These are phyloP conservation scores for Imbricaverruca yamaguchii DNA, from an alignment of 2,888 invertebrate species.

Conservation along the genomic window DNA sequence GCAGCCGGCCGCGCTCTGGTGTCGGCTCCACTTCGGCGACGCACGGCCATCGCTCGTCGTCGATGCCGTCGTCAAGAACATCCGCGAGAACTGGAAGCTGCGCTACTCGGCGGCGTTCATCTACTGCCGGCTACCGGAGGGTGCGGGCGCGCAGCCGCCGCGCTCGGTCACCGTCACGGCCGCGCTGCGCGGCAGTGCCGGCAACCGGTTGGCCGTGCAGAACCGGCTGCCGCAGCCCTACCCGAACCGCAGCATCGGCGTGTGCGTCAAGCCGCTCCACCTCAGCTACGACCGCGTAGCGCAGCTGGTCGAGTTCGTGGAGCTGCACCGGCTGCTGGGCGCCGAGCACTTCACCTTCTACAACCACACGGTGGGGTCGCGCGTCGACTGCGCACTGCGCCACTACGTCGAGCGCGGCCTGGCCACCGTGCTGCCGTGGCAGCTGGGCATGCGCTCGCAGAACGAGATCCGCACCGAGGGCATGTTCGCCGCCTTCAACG, in stretches of 20 bases:
- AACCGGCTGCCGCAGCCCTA: constrained; percentile 44
- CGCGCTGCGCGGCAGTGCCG: constrained; percentile 42
- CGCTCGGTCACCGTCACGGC: constrained; percentile 61
- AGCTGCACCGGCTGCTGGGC: constrained; percentile 73
- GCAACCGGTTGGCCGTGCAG: constrained; percentile 57
- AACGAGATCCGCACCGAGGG: constrained; percentile 88
- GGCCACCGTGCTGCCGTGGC: constrained; percentile 70
- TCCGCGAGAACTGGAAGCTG: constrained; percentile 87
- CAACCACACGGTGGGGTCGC: constrained; percentile 74
- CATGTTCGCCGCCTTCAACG: constrained; percentile 83
- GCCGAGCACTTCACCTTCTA: constrained; percentile 83
- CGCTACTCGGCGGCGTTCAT: constrained; percentile 79
- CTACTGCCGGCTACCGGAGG: constrained; percentile 49
- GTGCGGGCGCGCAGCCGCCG: constrained; percentile 42
- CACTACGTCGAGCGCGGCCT: constrained; percentile 58
- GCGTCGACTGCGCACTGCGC: constrained; percentile 66
- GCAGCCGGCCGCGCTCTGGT: constrained; percentile 26
- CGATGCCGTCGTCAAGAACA: constrained; percentile 50
- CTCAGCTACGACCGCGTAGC: constrained; percentile 75
- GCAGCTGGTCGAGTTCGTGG: constrained; percentile 81
- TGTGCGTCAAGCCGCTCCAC: constrained; percentile 86
- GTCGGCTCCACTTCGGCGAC: constrained; percentile 32
- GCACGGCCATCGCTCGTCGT: constrained; percentile 31
- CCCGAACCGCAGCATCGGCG: constrained; percentile 42
- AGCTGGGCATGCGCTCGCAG: constrained; percentile 75